phyloP scores from a whole-genome alignment of 2,888 invertebrate genomes.

The Rotaria macrura region DNA sequence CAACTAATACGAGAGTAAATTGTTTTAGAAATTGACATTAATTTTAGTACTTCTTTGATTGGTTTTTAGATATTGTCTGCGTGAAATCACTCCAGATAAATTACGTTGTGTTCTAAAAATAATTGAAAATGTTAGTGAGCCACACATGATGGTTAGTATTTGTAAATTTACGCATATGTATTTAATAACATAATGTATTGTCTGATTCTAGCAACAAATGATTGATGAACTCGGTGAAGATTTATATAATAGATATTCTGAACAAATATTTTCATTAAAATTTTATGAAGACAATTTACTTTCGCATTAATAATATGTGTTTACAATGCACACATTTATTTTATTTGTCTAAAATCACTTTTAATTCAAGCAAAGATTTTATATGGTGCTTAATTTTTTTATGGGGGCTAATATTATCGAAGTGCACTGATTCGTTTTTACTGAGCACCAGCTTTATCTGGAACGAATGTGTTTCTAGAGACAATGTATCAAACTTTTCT shows the following conservation, averaged over 20 bases:
- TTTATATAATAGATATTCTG: background rate
- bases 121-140: background rate
- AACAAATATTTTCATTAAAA: background rate
- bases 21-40: background rate
- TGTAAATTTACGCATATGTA: background rate
- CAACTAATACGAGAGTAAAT: background rate
- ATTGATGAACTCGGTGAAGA: background rate
- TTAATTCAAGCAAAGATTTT: too few relatives aligned
- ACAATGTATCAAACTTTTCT: too few relatives aligned
- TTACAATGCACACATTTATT: too few relatives aligned
- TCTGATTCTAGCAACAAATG: background rate
- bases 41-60: background rate
- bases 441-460: too few relatives aligned
- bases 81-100: background rate
- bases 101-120: background rate
- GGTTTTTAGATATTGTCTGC: background rate
- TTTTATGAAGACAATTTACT: conserved; percentile 1
- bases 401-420: too few relatives aligned
- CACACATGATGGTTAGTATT: background rate
- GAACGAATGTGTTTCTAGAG: too few relatives aligned
- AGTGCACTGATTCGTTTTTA: too few relatives aligned
- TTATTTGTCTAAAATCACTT: too few relatives aligned
- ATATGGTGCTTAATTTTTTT: background rate
- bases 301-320: background rate
- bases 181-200: background rate